Evolutionary conservation across 2,888 invertebrate species (phyloP), one percentile per base, ranked within the genome.

Genomic region (Abrostola triplasia): DNA sequence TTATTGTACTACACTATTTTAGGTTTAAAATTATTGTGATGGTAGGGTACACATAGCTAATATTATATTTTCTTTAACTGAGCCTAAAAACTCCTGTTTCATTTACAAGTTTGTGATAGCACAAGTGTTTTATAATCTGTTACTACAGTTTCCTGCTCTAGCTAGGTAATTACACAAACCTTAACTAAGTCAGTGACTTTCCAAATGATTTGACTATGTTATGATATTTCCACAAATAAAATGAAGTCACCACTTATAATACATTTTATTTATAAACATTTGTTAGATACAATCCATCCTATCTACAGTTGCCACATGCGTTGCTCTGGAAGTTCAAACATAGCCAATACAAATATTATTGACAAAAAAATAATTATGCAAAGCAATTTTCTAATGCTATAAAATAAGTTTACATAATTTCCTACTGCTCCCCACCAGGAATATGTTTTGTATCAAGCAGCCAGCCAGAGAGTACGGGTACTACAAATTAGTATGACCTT

Each of bases 271-370:
- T 85, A 85, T 84, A 88, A 79, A 77, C 64, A 68, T 74, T 79
- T 70, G 55, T 76, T 79, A 70, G 70, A 87, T 87, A 83, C 83
- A 85, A 79, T 84, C 81, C 78, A 76, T 79, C 80, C 82, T 90
- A 90, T 84, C 88, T 91, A 90, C 86, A 88, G 78, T 92, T 90
- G 90, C 88, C 91, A 90, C 91, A 85, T 82, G 73, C 61, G 76
- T 90, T 90, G 70, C 85, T 79, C 83, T 87, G 88, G 89, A 90
- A 92, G 89, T 86, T 79, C 80, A 82, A 60, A 68, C 79, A 71
- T 67, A 51, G 63, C 71, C 79, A 76, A 54, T 71, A 77, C 61
- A 68, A 72, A 67, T 71, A 51, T 65, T 67, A 62, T 51, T 49
- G 48, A 49, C 11, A 48, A 62, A 55, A 13, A 40, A 57, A 58